Conservation (phyloP, 2,888 invertebrate genomes). For the Axea sp. region DNA sequence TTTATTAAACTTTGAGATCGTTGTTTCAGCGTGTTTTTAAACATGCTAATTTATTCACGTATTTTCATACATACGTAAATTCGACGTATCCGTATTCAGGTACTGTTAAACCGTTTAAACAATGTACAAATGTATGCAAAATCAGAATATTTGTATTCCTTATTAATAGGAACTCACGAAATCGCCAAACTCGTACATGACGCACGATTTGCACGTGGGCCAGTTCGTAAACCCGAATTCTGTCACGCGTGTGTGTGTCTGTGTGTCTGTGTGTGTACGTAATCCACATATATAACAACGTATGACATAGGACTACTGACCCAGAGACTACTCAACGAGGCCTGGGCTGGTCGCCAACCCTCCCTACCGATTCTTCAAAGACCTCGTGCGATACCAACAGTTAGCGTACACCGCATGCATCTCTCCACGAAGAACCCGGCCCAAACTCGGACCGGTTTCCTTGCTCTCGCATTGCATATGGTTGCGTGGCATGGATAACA, state of each 20-base stretch:
- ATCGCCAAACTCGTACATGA: conserved; percentile 14
- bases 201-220: conserved; percentile 19
- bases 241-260: conserved; percentile 11
- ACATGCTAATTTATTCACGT: too few species aligned
- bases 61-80: too few species aligned
- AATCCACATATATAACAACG: conserved; percentile 22
- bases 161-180: conserved; percentile 9
- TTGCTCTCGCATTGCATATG: conserved; percentile 42
- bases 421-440: conserved; percentile 43
- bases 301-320: conserved; percentile 67
- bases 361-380: conserved; percentile 47
- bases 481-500: conserved; percentile 55
- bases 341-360: conserved; percentile 60
- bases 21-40: too few species aligned
- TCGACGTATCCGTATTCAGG: too few species aligned
- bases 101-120: too few species aligned
- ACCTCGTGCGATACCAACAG: conserved; percentile 59
- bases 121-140: conserved; percentile 8
- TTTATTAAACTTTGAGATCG: too few species aligned
- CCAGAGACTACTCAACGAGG: conserved; percentile 64
- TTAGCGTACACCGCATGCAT: conserved; percentile 42
- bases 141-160: conserved; percentile 10
- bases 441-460: conserved; percentile 62
- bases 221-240: conserved; percentile 56
- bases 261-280: conserved; percentile 16